Evolutionary conservation across 2,797 vertebrate species (phyloP), one percentile per base, ranked within the genome.

Genomic region (Sebastes nivosus): DNA sequence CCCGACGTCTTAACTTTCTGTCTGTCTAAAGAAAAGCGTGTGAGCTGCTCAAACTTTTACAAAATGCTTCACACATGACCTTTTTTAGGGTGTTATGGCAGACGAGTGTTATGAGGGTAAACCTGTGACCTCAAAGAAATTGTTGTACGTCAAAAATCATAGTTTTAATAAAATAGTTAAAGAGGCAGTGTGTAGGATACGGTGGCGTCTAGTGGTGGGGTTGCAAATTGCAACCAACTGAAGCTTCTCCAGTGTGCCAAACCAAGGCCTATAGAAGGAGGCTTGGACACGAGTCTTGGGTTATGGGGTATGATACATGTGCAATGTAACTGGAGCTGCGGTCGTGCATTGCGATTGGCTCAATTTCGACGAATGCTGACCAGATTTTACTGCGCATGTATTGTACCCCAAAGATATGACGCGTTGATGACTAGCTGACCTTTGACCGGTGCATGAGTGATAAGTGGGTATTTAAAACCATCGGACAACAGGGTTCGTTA

Each of bases 381-480:
- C 42, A 46, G 42, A 46, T 46, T 46, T 46, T 46, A 46, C 42
- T 18, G 16, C 0, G 6, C 42, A 46, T 46, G 16, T 46, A 6
- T 46, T 46, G 16, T 46, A 18, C 42, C 42, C 42, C 42, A 46
- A 46, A 46, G 42, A 46, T 46, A 46, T 18, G 42, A 46, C 6
- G 42, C 6, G 42, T 46, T 46, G 42, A 46, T 46, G 42, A 46
- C 6, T 3, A 42, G 38, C 66, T 71, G 65, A 85, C 54, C 73
- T 67, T 69, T 84, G 72, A 84, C 73, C 12, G 4, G 60, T 24
- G 67, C 24, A 55, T 11, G 34, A 81, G 59, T 55, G 12, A 68
- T 70, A 68, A 81, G 36, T 75, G 16, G 36, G 29, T n/a, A 64
- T 83, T 88, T 46, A 75, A 75, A 77, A 74, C 11, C 52, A 78